phyloP scores from a whole-genome alignment of 2,797 vertebrate species.

The Delichon dasypus region DNA sequence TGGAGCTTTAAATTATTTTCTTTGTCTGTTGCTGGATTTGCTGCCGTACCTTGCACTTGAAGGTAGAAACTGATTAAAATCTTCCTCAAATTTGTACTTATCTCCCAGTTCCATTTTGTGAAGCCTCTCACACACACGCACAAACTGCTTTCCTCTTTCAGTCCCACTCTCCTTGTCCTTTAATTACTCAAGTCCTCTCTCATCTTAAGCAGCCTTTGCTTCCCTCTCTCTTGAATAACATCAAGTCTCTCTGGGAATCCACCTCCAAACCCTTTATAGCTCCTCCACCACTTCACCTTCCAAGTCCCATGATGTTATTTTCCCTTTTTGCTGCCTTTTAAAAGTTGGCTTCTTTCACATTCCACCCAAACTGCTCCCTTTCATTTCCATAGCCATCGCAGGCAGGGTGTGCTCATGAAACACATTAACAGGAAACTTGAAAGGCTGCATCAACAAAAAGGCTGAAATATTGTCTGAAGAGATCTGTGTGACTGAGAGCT shows the following conservation, averaged over 20 bases:
- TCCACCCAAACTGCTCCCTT: no score
- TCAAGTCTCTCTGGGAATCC: neutral
- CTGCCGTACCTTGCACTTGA: neutral
- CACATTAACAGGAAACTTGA: neutral
- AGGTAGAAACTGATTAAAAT: neutral
- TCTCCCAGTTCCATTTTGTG: neutral
- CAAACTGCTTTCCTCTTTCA: neutral
- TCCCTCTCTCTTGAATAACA: neutral
- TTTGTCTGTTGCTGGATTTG: neutral
- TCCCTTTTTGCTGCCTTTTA: neutral
- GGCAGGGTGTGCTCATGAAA: no score
- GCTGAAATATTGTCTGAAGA: slow-evolving; percentile 3
- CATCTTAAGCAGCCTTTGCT: neutral
- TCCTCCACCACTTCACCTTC: neutral
- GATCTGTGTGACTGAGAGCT: neutral
- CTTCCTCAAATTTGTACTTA: neutral
- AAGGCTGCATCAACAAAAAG: slow-evolving; percentile 10
- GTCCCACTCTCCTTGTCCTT: neutral
- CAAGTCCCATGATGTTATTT: neutral
- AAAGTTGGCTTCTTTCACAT: neutral
- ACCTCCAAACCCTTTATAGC: neutral
- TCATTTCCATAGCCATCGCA: no score
- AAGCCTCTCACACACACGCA: neutral
- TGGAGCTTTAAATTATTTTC: neutral
- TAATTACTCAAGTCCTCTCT: neutral